Evolutionary conservation across 1,140 invertebrate genomes (phyloP).

Genomic region (Papilio xuthus): DNA sequence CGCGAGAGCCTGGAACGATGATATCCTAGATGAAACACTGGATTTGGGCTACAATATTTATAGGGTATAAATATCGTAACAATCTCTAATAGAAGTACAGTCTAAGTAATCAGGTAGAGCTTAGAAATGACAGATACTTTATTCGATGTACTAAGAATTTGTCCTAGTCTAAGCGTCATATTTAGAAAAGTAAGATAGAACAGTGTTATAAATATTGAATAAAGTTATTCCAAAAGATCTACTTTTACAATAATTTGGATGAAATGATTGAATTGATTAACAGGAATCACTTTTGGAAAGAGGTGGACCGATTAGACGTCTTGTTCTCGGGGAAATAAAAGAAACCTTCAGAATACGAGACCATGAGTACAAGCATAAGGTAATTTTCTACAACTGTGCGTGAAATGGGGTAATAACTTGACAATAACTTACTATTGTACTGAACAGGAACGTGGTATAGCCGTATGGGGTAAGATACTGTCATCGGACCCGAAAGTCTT

Average conservation of each 20-base stretch:
- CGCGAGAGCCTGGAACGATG: slow-evolving; percentile 73
- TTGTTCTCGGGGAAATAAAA: slow-evolving; percentile 70
- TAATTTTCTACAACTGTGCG: slow-evolving; percentile 32
- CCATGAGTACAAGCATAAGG: slow-evolving; percentile 66
- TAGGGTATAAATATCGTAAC: slow-evolving; percentile 51
- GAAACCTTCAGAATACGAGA: slow-evolving; percentile 65
- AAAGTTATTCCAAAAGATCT: not conserved
- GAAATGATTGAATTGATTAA: slow-evolving; percentile 19
- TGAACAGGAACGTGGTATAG: slow-evolving; percentile 63
- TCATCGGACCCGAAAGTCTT: slow-evolving; percentile 63
- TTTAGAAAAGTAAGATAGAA: too few relatives aligned
- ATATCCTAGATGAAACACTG: slow-evolving; percentile 66
- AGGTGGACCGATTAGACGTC: slow-evolving; percentile 63
- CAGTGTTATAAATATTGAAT: too few relatives aligned
- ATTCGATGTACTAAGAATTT: too few relatives aligned
- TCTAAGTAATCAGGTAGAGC: not conserved
- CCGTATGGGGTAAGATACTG: slow-evolving; percentile 71
- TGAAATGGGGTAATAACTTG: not conserved
- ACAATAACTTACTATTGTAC: slow-evolving; percentile 25
- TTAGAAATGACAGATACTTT: not conserved
- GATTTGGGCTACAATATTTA: slow-evolving; percentile 70
- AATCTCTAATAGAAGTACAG: not conserved
- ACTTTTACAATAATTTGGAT: not conserved
- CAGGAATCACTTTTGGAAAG: slow-evolving; percentile 69
- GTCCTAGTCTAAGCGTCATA: too few relatives aligned